Conservation (phyloP, 2,113 vertebrate genomes). For the Dendrocopos noguchii region DNA sequence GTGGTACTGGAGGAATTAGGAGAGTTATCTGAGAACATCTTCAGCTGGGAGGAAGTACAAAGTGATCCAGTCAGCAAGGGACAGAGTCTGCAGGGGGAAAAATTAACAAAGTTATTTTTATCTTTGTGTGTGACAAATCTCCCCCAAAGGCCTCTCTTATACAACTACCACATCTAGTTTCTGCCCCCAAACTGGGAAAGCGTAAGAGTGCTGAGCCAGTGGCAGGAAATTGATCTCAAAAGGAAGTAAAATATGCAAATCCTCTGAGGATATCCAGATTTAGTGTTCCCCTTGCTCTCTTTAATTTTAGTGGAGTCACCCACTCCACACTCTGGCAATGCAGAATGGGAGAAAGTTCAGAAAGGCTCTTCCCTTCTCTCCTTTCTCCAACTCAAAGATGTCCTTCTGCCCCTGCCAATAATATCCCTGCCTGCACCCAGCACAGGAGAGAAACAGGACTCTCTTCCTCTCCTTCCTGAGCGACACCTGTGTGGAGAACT, state of each 20-base stretch:
- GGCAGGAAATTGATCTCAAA: background rate
- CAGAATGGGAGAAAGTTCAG: background rate
- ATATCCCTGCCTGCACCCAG: background rate
- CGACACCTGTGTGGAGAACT: background rate
- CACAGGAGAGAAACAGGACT: fast-evolving
- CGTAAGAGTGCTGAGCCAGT: background rate
- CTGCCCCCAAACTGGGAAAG: background rate
- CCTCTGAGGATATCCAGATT: background rate
- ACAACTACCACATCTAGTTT: background rate
- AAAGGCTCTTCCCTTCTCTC: background rate
- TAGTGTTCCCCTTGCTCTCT: background rate
- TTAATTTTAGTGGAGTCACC: background rate
- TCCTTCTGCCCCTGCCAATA: fast-evolving
- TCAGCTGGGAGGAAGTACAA: slow-evolving; percentile 34
- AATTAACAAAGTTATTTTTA: slow-evolving; percentile 26
- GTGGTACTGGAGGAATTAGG: background rate
- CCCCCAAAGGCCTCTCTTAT: background rate
- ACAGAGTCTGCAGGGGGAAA: background rate
- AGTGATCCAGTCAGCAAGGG: slow-evolving; percentile 18
- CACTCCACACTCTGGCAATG: fast-evolving
- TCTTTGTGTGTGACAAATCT: background rate
- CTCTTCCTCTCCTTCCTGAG: background rate
- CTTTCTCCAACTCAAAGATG: fast-evolving
- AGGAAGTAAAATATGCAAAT: slow-evolving; percentile 24
- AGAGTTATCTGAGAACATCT: slow-evolving; percentile 17